phyloP scores from a whole-genome alignment of 2,797 vertebrate species.

The Leptodactylus fallax region DNA sequence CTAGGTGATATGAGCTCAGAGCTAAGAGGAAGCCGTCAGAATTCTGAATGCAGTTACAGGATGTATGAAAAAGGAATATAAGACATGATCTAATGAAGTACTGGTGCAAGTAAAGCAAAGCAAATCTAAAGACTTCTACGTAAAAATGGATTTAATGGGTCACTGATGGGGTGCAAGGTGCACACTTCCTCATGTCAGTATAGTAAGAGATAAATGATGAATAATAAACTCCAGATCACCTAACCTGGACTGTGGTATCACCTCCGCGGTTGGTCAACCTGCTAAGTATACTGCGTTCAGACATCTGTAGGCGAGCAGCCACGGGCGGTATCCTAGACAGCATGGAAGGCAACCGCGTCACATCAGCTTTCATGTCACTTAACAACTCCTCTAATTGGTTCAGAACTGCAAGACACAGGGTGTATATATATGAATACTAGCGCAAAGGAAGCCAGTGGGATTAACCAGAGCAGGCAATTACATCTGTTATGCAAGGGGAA shows the following conservation, averaged over 20 bases:
- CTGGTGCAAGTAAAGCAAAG: neutral
- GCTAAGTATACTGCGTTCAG: constrained; percentile 95
- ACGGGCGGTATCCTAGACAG: constrained; percentile 94
- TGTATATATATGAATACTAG: neutral
- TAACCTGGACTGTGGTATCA: constrained; percentile 82
- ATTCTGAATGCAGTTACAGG: constrained; percentile 12
- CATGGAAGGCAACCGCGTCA: constrained; percentile 96
- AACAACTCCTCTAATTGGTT: constrained; percentile 97
- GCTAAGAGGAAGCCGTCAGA: neutral
- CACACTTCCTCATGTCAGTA: neutral
- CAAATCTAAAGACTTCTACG: neutral
- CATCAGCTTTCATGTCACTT: constrained; percentile 98
- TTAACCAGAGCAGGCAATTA: neutral
- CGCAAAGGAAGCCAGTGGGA: neutral
- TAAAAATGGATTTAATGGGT: neutral
- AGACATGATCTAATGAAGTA: neutral
- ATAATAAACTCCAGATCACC: neutral
- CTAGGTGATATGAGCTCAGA: constrained; percentile 5
- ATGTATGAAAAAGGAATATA: neutral
- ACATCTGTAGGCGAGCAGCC: constrained; percentile 96
- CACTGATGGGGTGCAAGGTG: neutral
- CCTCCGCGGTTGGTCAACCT: constrained; percentile 92
- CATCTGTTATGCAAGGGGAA: neutral
- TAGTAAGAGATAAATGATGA: neutral
- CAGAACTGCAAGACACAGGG: constrained; percentile 80